Base-by-base conservation (phyloP, 2,113 vertebrate genomes). In the Harpagus bidentatus region DNA sequence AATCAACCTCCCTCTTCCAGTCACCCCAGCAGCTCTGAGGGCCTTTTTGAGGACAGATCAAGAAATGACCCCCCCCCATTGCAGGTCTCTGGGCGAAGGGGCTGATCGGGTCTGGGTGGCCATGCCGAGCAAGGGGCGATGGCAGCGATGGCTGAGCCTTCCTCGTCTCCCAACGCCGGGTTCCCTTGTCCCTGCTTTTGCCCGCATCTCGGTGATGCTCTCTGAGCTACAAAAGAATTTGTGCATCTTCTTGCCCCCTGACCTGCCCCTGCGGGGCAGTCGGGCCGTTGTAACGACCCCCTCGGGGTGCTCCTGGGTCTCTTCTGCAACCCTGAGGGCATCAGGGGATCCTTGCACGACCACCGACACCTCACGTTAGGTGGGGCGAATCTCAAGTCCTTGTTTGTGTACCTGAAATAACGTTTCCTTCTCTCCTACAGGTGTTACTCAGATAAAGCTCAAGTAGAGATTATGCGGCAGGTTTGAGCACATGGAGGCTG, bases 331-430 rank as follows among this genome's bases (percentile, higher is more conserved):
- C 5, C 50, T 12, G 21, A 9, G 16, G 36, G 11, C 0, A 38
- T 12, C 4, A 16, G 19, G 20, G 45, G 3, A 63, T 73, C 20
- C 50, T 70, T 32, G 29, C 21, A 23, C 1, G 1, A 20, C 70
- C 48, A 65, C 20, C 0, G 6, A 34, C 61, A 62, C 18, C 26
- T 83, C 59, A 26, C 0, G 0, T 53, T 66, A 71, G 17, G 42
- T 48, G 34, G 34, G 43, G 16, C 1, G 1, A 40, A 69, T 28
- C 58, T 73, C 45, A 16, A 65, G 43, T 48, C 42, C 31, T 40
- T 42, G 8, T 73, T 20, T 45, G 80, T 58, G 20, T 47, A 45
- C 22, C 18, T 78, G 63, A 45, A 93, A 45, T 65, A 61, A 63
- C 32, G 11, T 48, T 77, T 88, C 42, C 36, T 80, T 66, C 22